Evolutionary conservation across 2,113 vertebrate species (phyloP).

Genomic region (Spea bombifrons): DNA sequence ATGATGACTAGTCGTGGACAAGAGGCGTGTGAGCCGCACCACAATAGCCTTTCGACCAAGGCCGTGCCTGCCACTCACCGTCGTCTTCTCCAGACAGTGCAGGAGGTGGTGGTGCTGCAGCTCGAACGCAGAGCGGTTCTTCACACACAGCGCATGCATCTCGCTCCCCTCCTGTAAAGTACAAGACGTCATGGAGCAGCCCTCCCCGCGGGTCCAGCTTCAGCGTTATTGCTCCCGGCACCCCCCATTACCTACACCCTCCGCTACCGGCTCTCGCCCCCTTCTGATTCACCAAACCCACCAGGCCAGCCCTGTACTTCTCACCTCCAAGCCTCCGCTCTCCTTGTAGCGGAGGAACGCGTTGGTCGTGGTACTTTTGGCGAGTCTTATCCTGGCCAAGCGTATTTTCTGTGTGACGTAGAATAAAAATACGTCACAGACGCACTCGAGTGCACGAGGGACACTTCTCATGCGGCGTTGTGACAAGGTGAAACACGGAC

Average conservation of each 20-base stretch:
- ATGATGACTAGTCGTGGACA: too few relatives aligned
- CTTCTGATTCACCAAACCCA: not conserved
- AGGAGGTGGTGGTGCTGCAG: conserved; percentile 85
- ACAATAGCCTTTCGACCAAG: too few relatives aligned
- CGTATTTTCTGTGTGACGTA: conserved; percentile 75
- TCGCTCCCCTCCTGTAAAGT: conserved; percentile 28
- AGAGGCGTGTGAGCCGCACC: too few relatives aligned
- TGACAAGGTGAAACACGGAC: not conserved
- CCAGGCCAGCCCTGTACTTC: not conserved
- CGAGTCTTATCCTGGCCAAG: conserved; percentile 81
- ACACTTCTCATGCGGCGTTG: not conserved
- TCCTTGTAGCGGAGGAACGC: conserved; percentile 87
- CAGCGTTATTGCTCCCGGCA: not conserved
- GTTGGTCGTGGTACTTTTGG: conserved; percentile 82
- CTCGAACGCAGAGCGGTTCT: conserved; percentile 82
- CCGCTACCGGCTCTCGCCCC: conserved; percentile 33
- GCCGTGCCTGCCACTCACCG: conserved; percentile 61
- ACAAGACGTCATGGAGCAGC: not conserved
- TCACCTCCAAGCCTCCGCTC: conserved; percentile 73
- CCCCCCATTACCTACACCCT: not conserved
- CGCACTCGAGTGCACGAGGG: too few relatives aligned
- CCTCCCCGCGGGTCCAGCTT: not conserved
- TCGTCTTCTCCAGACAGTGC: conserved; percentile 88
- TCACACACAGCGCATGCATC: conserved; percentile 64
- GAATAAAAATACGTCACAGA: not conserved